Evolutionary conservation across 2,888 invertebrate species (phyloP), one percentile per base, ranked within the genome.

Genomic region (Macrostomum cliftonense): DNA sequence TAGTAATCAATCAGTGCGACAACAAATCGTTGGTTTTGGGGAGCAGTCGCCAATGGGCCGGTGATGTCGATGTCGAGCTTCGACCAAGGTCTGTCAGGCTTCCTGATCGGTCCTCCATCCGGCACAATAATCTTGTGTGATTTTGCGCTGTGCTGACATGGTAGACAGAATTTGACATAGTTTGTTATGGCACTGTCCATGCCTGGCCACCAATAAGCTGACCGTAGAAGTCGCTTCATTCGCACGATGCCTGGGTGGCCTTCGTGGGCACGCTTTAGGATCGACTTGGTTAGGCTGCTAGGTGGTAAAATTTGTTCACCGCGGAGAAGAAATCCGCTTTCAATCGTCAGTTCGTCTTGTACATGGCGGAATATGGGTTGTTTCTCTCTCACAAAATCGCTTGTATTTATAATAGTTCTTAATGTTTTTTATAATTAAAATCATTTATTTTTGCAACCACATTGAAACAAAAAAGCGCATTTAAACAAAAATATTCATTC

Each of bases 181-280:
- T 46, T 42, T 21, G 39, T 42, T 20, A 43, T 40, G 16, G 39
- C 46, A 19, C 16, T 44, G 13, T 40, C 44, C 17, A 46, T 40
- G 9, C 46, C 13, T 28, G 46, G 46, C 44, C 46, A 46, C 46
- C 46, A 46, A n/a, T 46, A 46, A 2, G 20, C 13, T 13, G 44
- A 44, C 9, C 38, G 38, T n/a, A 46, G 46, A 28, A 42, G 38
- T 42, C 46, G 20, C 14, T 46, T 46, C 19, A 46, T 42, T 13
- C 38, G 9, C 7, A 46, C 46, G 13, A 46, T 46, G 2, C 38
- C 46, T 5, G 38, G 46, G 40, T 46, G 46, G 2, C 46, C 38
- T 43, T 46, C 43, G 19, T 46, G 46, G 13, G 46, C 38, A 13
- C 28, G 11, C 20, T 14, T 46, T 13, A 46, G 46, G 14, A 46